Evolutionary conservation across 2,888 invertebrate genomes (phyloP), one percentile per base, ranked within the genome.

Genomic region (Lepeophtheirus nordmannii): DNA sequence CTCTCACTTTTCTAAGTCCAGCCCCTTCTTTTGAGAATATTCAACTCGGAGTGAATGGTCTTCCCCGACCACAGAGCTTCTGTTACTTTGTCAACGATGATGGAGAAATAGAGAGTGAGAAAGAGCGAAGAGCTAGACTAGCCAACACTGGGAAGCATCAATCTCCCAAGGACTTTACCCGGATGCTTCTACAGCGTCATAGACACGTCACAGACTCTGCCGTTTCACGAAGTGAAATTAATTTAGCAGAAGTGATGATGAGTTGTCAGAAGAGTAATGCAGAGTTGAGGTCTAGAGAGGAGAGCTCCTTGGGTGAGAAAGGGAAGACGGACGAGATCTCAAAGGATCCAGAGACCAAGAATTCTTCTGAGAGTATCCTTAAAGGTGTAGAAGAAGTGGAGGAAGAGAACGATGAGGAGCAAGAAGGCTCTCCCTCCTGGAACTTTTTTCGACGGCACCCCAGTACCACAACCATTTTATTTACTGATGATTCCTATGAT

Each of bases 401-500:
- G 14, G 10, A 17, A 17, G 38, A 60, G 7, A 11, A 23, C 1
- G 30, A 23, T 14, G 30, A 60, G 17, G 37, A 60, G 17, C 17
- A 60, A 14, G 37, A 60, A 60, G 37, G 62, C 8, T 38, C 23
- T 38, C 40, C 40, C 37, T 41, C 39, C 12, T 62, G 53, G 53
- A 46, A 46, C 17, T 46, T 46, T 46, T 46, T 46, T 46, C 53
- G 53, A 8, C 53, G 53, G 2, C 53, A 37, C 17, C 62, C 37
- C 11, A 62, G 62, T 23, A 62, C 62, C 11, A 10, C 38, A 12
- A 62, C 62, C 62, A 62, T 62, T 41, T 12, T 62, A 22, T 38
- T 39, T 40, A 39, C 62, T 10, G 40, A 46, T 46, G 53, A 46
- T 17, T 46, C 40, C 1, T 40, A 62, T 39, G 62, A 62, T 17